Evolutionary conservation across 2,797 vertebrate genomes (phyloP).

Genomic region (Adrianichthys oophorus): DNA sequence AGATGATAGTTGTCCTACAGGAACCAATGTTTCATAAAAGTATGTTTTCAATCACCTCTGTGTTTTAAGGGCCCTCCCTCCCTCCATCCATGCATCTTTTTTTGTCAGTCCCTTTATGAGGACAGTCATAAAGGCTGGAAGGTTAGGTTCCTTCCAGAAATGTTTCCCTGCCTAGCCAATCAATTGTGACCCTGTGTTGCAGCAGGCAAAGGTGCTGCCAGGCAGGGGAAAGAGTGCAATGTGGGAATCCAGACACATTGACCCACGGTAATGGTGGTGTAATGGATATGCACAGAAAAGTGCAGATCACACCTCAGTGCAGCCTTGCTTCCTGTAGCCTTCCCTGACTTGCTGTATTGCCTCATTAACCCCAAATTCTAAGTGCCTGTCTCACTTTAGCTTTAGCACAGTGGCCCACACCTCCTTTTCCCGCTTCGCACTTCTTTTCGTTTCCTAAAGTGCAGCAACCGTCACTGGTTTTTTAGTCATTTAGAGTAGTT

Average conservation of each 20-base stretch:
- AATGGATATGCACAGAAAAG: constrained; percentile 52
- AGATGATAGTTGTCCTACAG: not conserved
- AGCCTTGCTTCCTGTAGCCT: constrained; percentile 39
- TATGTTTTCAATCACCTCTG: constrained; percentile 7
- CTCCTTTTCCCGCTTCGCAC: constrained; percentile 17
- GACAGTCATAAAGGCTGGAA: constrained; percentile 20
- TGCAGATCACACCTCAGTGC: constrained; percentile 25
- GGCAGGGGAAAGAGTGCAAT: constrained; percentile 11
- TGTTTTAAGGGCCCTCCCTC: constrained; percentile 16
- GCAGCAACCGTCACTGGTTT: too few relatives aligned
- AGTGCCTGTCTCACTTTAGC: constrained; percentile 32
- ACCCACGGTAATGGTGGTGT: constrained; percentile 47
- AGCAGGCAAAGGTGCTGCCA: constrained; percentile 19
- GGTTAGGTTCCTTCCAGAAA: constrained; percentile 49
- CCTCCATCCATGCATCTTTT: constrained; percentile 13
- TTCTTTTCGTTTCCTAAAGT: constrained; percentile 20
- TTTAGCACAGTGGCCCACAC: constrained; percentile 14
- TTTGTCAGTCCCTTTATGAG: constrained; percentile 35
- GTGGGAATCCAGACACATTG: constrained; percentile 37
- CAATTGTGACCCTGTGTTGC: constrained; percentile 41
- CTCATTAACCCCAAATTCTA: constrained; percentile 60
- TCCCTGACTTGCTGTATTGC: constrained; percentile 24
- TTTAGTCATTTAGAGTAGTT: too few relatives aligned
- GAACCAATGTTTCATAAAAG: constrained; percentile 7
- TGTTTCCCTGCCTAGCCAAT: constrained; percentile 50